phyloP scores from a whole-genome alignment of 2,797 vertebrate species.

The Arctocebus calabarensis region DNA sequence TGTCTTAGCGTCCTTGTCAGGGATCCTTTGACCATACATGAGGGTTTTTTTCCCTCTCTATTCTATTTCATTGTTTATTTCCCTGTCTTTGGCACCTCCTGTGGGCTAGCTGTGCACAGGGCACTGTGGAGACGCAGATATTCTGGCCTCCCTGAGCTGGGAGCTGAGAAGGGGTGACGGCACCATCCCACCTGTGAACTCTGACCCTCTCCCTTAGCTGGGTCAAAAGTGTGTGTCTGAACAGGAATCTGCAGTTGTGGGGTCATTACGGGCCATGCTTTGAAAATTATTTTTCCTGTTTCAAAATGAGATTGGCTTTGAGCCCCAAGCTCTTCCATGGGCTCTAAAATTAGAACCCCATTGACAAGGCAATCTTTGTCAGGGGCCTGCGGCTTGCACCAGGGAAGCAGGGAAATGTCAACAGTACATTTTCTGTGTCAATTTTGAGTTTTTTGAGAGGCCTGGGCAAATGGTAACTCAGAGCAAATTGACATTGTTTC shows the following conservation, averaged over 20 bases:
- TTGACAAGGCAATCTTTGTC: slow-evolving; percentile 47
- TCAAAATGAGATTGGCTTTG: neutral
- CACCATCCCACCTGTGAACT: too few relatives aligned
- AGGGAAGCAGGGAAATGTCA: neutral
- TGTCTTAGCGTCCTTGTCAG: too few relatives aligned
- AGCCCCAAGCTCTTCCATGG: neutral
- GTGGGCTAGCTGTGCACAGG: rapidly evolving
- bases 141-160: rapidly evolving
- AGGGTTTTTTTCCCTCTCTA: too few relatives aligned
- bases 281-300: neutral
- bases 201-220: neutral
- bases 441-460: slow-evolving; percentile 16
- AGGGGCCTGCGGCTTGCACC: neutral
- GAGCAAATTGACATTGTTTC: neutral
- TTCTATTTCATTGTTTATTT: neutral
- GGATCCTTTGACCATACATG: rapidly evolving
- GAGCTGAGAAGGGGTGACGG: neutral
- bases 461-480: neutral
- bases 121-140: rapidly evolving
- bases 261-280: neutral
- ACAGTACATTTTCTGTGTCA: slow-evolving; percentile 4
- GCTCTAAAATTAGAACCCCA: slow-evolving; percentile 42
- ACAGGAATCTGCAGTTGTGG: rapidly evolving
- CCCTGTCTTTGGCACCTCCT: too few relatives aligned
- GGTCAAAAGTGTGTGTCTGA: neutral